Evolutionary conservation across 2,113 vertebrate species (phyloP), one percentile per base, ranked within the genome.

Genomic region (Bombycilla garrulus): DNA sequence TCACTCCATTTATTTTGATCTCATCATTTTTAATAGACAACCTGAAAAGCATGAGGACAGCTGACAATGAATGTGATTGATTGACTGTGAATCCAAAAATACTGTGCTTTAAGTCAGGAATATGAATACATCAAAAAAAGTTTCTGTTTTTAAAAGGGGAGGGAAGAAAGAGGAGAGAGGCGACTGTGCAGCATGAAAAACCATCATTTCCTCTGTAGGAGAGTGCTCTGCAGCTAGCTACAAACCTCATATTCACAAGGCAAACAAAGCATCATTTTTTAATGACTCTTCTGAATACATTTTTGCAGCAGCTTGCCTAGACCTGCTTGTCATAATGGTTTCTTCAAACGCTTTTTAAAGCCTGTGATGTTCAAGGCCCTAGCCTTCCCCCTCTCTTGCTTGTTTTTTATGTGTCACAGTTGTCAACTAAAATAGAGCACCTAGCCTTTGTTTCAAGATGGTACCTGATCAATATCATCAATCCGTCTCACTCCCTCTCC

Each of bases 381-480:
- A 98, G 98, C 98, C 98, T 98, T 97, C 98, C 98, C 98, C 98
- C 97, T 98, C 97, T 97, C 98, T 97, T 98, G 98, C 98, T 98
- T 98, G 97, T 98, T 98, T 99, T 98, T 98, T 97, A 99, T 99
- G 99, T 99, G 99, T 99, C 99, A 99, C 98, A 99, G 98, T 99
- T 98, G 97, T 97, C 98, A 98, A 98, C 98, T 98, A 98, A 99
- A 99, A 99, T 98, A 99, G 98, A 98, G 98, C 98, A 98, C 98
- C 98, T 97, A 97, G 98, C 98, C 98, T 98, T 98, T 98, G 98
- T 98, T 99, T 99, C 98, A 99, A 98, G 98, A 99, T 98, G 98
- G 98, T 99, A 98, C 98, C 98, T 99, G 99, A 99, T 99, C 99
- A 99, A 99, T 99, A 99, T 99, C 99, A 99, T 99, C 99, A 99